phyloP scores from a whole-genome alignment of 1,140 invertebrate species.

The Leptinotarsa lineolata region DNA sequence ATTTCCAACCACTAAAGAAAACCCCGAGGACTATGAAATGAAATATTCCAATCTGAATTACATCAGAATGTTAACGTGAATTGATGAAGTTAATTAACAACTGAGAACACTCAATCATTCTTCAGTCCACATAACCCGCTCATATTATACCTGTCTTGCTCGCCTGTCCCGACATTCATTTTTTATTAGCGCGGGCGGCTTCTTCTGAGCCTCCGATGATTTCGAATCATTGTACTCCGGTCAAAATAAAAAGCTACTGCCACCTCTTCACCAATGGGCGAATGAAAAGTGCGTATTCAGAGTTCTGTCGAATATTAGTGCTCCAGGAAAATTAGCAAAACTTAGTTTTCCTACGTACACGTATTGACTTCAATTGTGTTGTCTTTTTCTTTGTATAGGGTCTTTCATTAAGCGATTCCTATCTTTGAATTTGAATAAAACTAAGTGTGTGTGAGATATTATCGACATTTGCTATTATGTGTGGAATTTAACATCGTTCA shows the following conservation, averaged over 20 bases:
- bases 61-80: neutral
- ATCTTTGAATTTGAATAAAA: too few species aligned
- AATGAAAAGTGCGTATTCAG: conserved; percentile 24
- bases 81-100: conserved; percentile 1
- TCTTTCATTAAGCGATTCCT: too few species aligned
- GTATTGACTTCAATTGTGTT: too few species aligned
- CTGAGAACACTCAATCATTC: conserved; percentile 8
- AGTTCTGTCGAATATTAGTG: too few species aligned
- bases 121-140: conserved; percentile 2
- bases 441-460: too few species aligned
- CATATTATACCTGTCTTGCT: neutral
- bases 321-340: too few species aligned
- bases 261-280: conserved; percentile 31
- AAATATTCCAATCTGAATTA: neutral
- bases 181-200: conserved; percentile 12
- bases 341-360: neutral
- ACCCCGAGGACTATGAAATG: too few species aligned
- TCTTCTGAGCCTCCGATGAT: conserved; percentile 7
- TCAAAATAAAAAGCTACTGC: conserved; percentile 42
- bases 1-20: too few species aligned
- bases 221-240: conserved; percentile 39
- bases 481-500: too few species aligned
- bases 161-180: neutral
- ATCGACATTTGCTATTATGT: too few species aligned
- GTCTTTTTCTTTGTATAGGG: too few species aligned